Percentiles rank a stretch among this genome's conserved stretches.
Evolutionary conservation across 2,888 invertebrate genomes (phyloP).

Genomic region (Epirrita christyi): DNA sequence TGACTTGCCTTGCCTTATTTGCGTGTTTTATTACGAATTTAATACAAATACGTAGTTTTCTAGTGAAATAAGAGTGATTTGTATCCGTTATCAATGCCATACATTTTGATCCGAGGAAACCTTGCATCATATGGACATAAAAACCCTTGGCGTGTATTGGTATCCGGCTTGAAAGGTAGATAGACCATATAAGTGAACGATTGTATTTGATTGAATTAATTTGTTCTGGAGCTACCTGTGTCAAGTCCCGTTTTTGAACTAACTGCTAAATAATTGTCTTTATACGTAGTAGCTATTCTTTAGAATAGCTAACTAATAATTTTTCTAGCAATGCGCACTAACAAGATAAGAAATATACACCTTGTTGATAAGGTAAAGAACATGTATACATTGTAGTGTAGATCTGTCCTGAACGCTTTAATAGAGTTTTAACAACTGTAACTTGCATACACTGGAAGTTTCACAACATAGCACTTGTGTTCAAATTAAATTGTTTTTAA

Average conservation of each 20-base stretch:
- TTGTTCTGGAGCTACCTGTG: conserved; percentile 4
- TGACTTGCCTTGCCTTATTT: not conserved
- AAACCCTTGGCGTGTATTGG: conserved; percentile 94
- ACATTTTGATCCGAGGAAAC: conserved; percentile 95
- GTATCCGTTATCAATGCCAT: conserved; percentile 89
- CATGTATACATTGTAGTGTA: no score
- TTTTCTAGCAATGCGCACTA: not conserved
- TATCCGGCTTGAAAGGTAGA: conserved; percentile 93
- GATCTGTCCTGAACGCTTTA: not conserved
- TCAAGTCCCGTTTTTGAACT: not conserved
- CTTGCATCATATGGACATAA: conserved; percentile 94
- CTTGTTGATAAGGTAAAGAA: not conserved
- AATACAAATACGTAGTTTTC: not conserved
- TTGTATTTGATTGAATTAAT: conserved; percentile 9
- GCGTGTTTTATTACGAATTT: not conserved
- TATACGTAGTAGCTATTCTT: not conserved
- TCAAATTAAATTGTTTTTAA: conserved; percentile 33
- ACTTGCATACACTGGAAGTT: not conserved
- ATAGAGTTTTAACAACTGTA: not conserved
- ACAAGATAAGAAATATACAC: not conserved
- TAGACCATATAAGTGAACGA: conserved; percentile 57
- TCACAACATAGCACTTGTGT: conserved; percentile 1
- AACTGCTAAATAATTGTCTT: not conserved
- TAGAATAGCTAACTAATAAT: not conserved
- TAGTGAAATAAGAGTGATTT: conserved; percentile 40